Base-by-base conservation (phyloP, 1,140 invertebrate species). In the Chironomus tepperi region DNA sequence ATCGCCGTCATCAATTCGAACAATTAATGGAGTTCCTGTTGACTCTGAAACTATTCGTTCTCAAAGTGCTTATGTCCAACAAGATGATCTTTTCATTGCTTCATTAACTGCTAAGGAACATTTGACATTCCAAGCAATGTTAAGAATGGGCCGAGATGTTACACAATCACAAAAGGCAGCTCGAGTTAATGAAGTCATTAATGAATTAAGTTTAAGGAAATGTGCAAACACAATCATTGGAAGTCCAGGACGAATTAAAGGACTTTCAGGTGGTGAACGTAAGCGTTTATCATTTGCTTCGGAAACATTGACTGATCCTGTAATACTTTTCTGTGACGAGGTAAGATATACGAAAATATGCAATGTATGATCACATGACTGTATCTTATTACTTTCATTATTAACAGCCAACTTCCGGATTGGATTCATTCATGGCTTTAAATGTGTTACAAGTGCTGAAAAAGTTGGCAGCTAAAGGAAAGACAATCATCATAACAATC, bases 251-350 rank as follows among this genome's bases (percentile, higher is more conserved):
- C 84, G 89, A 73, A 83, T 94, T 0, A 97, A 97, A 84, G 95
- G 96, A 0, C 91, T 99, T 42, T 98, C 96, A 0, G 96, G 96
- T 16, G 97, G 97, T 0, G 97, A 99, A 84, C 93, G 91, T 85
- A 98, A 97, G 82, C 87, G 97, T 77, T 83, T 99, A n/a, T 91
- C 96, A 0, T 98, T 98, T 83, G 97, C 96, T 42, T 94, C 94
- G 0, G 97, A 98, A 85, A 93, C 97, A 73, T 84, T 98, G 19
- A 98, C 95, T 0, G 92, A 98, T 85, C 97, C 97, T 2, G 91
- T 94, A 1, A 83, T 99, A 43, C 89, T 99, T 87, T 96, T 99
- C 80, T 98, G 96, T 82, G 97, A 99, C 81, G 97, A 99, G 24
- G 24, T 34, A 5, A 34, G 24, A n/a, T n/a, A n/a, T n/a, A n/a